Conservation (phyloP, 2,888 invertebrate species). For the Helobdella robusta region DNA sequence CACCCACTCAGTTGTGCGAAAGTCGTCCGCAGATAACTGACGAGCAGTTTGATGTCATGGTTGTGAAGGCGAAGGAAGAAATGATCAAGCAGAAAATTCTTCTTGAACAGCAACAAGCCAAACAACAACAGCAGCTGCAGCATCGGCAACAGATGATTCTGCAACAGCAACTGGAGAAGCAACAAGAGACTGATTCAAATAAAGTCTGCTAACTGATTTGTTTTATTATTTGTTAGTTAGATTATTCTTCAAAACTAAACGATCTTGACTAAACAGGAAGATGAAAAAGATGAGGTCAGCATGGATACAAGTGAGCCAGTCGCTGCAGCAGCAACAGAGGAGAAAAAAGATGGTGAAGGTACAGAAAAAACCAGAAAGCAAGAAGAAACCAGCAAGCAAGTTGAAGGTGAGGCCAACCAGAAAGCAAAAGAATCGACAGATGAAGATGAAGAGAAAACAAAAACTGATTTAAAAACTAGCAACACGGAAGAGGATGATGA, state of each 20-base stretch:
- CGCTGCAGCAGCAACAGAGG: neutral
- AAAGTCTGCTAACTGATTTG: no score
- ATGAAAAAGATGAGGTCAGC: no score
- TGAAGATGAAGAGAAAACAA: neutral
- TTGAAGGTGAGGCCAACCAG: neutral
- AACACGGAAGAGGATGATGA: slow-evolving; percentile 21
- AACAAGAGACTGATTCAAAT: no score
- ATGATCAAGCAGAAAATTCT: slow-evolving; percentile 32
- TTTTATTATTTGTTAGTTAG: no score
- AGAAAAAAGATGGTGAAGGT: neutral
- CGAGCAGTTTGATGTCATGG: slow-evolving; percentile 82
- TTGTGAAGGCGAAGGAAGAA: slow-evolving; percentile 56
- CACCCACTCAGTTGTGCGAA: slow-evolving; percentile 42
- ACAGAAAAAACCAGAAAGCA: neutral
- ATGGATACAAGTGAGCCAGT: no score
- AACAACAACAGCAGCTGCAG: neutral
- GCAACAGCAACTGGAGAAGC: no score
- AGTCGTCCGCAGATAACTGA: slow-evolving; percentile 54
- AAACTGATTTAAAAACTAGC: neutral
- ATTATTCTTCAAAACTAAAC: no score
- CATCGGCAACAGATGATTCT: no score
- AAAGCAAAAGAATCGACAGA: neutral
- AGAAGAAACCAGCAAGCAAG: neutral
- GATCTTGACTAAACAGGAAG: no score
- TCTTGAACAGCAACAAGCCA: neutral